These are phyloP conservation scores for Hypomecis punctinalis DNA, from an alignment of 2,888 invertebrate species.

Conservation along the genomic window DNA sequence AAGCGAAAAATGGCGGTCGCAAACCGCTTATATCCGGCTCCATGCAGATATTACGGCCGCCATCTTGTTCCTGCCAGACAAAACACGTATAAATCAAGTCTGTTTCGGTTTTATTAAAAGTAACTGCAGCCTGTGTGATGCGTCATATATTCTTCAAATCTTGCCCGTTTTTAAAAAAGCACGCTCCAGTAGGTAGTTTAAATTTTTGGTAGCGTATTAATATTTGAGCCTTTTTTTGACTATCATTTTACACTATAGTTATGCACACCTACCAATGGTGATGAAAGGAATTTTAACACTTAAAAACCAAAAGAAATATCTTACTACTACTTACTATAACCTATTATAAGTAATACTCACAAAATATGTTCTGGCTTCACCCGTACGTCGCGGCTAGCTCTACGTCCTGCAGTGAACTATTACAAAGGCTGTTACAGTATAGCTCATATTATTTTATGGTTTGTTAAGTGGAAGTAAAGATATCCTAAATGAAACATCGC, in stretches of 20 bases:
- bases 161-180: not conserved
- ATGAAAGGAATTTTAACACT: no score
- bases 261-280: not conserved
- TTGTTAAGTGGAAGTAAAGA: no score
- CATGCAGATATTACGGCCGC: conserved; percentile 71
- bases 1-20: conserved; percentile 66
- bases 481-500: no score
- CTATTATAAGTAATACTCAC: no score
- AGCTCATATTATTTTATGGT: no score
- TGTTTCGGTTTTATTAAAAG: conserved; percentile 69
- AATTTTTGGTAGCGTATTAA: conserved; percentile 1
- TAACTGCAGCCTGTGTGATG: conserved; percentile 51
- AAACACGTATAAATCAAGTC: conserved; percentile 73
- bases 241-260: not conserved
- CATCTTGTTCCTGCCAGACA: conserved; percentile 71
- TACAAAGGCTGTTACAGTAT: no score
- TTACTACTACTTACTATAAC: no score
- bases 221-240: not conserved
- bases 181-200: conserved; percentile 12
- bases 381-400: no score
- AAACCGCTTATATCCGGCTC: conserved; percentile 59
- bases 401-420: no score
- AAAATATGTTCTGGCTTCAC: no score
- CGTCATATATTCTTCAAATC: conserved; percentile 40
- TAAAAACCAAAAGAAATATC: no score